phyloP scores from a whole-genome alignment of 2,797 vertebrate genomes.

The Gymnoscopelus microlampas region DNA sequence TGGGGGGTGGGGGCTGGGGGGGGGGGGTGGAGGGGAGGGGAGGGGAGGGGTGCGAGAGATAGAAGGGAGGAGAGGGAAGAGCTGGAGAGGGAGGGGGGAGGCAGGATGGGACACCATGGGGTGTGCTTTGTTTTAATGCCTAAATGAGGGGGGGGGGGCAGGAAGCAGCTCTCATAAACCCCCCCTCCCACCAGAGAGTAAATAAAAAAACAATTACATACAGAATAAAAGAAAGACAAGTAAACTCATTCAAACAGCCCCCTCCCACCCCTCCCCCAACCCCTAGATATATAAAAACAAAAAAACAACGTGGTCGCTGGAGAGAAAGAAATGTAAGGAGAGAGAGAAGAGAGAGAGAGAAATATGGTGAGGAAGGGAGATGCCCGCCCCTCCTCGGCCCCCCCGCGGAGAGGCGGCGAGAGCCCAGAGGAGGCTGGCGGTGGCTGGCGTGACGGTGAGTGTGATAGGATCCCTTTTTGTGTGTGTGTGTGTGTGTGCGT shows the following conservation, averaged over 20 bases:
- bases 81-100: conserved; percentile 22
- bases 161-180: conserved; percentile 70
- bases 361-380: conserved; percentile 33
- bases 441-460: conserved; percentile 58
- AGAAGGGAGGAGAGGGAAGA: conserved; percentile 9
- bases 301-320: conserved; percentile 66
- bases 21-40: conserved; percentile 40
- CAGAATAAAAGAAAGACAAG: conserved; percentile 60
- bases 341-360: conserved; percentile 47
- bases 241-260: conserved; percentile 57
- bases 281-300: conserved; percentile 31
- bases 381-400: conserved; percentile 55
- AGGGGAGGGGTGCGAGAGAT: conserved; percentile 59
- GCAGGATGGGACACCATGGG: conserved; percentile 57
- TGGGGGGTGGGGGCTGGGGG: too few relatives aligned
- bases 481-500: conserved; percentile 39
- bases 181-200: conserved; percentile 54
- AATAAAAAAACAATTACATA: conserved; percentile 33
- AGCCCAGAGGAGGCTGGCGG: conserved; percentile 28
- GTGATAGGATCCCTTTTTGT: conserved; percentile 54
- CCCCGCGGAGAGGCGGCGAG: conserved; percentile 55
- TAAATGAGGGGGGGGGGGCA: conserved; percentile 56
- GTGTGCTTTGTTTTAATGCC: conserved; percentile 73
- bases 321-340: conserved; percentile 41
- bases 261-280: conserved; percentile 56